These are phyloP conservation scores for Harpalus rufipes DNA, from an alignment of 2,888 invertebrate species.

Conservation along the genomic window DNA sequence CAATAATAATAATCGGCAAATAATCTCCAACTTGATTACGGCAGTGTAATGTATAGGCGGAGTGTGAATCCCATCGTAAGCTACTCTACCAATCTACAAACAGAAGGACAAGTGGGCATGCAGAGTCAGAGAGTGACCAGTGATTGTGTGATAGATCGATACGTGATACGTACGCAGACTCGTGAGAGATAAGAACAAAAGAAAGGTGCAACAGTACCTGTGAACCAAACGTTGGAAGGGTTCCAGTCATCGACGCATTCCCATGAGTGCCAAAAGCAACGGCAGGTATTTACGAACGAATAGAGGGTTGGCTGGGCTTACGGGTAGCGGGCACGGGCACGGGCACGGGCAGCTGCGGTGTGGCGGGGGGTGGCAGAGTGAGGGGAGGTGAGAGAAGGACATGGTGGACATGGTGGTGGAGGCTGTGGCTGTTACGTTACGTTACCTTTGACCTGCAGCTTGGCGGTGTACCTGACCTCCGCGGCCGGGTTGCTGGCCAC, in stretches of 20 bases:
- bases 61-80: conserved; percentile 67
- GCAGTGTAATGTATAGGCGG: conserved; percentile 69
- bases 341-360: conserved; percentile 65
- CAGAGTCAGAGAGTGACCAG: conserved; percentile 68
- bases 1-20: conserved; percentile 67
- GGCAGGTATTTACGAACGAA: conserved; percentile 72
- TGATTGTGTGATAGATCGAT: conserved; percentile 54
- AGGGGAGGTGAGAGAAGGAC: conserved; percentile 67
- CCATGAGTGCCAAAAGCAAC: conserved; percentile 83
- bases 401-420: conserved; percentile 69
- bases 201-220: conserved; percentile 85
- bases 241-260: conserved; percentile 79
- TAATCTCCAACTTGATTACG: conserved; percentile 68
- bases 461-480: conserved; percentile 88
- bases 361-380: conserved; percentile 66
- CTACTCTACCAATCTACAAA: conserved; percentile 68
- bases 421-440: conserved; percentile 72
- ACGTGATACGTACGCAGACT: conserved; percentile 65
- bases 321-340: conserved; percentile 67
- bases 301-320: conserved; percentile 54
- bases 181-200: conserved; percentile 73
- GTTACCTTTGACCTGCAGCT: conserved; percentile 91
- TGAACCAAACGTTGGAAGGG: conserved; percentile 77
- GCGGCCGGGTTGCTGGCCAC: conserved; percentile 89
- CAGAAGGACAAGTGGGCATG: conserved; percentile 71